A percentile compares a stretch with the other conserved stretches of the same genome.
phyloP scores from a whole-genome alignment of 30 jellyfish, hydroid and myxozoan species.

The Catostylus mosaicus region DNA sequence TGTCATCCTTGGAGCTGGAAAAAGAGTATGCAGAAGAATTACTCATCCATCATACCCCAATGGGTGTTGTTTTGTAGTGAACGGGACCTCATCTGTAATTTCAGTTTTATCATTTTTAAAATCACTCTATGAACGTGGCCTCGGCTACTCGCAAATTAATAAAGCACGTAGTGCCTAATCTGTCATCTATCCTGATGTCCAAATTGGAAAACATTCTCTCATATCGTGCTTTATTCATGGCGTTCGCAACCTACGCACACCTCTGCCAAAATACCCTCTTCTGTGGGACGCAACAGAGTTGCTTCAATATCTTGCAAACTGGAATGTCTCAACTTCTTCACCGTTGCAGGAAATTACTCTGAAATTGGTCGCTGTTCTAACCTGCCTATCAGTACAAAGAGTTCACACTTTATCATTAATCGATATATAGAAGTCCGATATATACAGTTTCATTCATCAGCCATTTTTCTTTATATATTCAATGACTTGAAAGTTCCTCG shows the following conservation, averaged over 20 bases:
- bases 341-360: neutral
- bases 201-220: conserved; percentile 27
- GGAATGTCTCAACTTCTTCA: neutral
- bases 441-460: conserved; percentile 7
- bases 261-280: conserved; percentile 15
- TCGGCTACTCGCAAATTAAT: conserved; percentile 29
- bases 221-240: conserved; percentile 16
- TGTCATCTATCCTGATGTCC: neutral
- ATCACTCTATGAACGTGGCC: conserved; percentile 22
- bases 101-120: conserved; percentile 20
- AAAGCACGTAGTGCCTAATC: conserved; percentile 43
- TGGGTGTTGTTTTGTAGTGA: conserved; percentile 31
- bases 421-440: conserved; percentile 2
- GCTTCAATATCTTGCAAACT: neutral
- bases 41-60: conserved; percentile 1
- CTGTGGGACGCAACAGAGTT: conserved; percentile 33
- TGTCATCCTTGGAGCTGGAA: conserved; percentile 33
- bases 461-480: neutral
- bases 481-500: neutral
- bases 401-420: neutral
- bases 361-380: neutral
- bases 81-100: conserved; percentile 9
- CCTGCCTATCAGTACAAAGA: conserved; percentile 13
- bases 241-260: conserved; percentile 6
- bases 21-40: conserved; percentile 2